Percentiles rank a stretch among this genome's conserved stretches.
Evolutionary conservation across 2,888 invertebrate genomes (phyloP).

Genomic region (Phaonia tiefii): DNA sequence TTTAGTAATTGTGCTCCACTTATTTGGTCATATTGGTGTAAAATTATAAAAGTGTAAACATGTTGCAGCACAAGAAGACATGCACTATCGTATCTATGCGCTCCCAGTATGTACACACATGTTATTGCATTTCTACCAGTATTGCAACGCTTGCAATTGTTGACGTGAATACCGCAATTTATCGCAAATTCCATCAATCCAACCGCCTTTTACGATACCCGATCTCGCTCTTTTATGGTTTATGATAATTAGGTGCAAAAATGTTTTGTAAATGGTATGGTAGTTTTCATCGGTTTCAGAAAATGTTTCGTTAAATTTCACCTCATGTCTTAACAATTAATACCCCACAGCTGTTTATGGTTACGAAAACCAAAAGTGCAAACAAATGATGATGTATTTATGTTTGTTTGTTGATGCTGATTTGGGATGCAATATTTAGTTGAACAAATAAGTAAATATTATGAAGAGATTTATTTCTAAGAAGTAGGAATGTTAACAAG

Average conservation of each 20-base stretch:
- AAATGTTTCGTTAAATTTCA: slow-evolving; percentile 59
- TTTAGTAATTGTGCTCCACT: no score
- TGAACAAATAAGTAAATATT: no score
- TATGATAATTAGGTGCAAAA: slow-evolving; percentile 52
- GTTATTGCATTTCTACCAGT: slow-evolving; percentile 13
- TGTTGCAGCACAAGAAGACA: no score
- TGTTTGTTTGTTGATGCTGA: slow-evolving; percentile 5
- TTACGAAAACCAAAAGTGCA: slow-evolving; percentile 39
- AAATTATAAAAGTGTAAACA: no score
- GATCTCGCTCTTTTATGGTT: slow-evolving; percentile 35
- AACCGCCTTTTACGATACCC: not conserved
- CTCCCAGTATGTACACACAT: no score
- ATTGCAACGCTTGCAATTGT: not conserved
- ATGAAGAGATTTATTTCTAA: no score
- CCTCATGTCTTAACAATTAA: slow-evolving; percentile 63
- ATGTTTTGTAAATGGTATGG: slow-evolving; percentile 19
- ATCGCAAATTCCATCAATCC: no score
- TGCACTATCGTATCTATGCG: no score
- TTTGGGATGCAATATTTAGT: no score
- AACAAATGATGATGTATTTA: slow-evolving; percentile 11
- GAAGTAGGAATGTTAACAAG: not conserved
- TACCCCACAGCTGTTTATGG: slow-evolving; percentile 56
- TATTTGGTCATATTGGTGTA: no score
- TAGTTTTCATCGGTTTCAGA: not conserved
- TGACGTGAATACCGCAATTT: not conserved